These are phyloP conservation scores for Leuctra nigra DNA, from an alignment of 2,888 invertebrate species.

Conservation along the genomic window DNA sequence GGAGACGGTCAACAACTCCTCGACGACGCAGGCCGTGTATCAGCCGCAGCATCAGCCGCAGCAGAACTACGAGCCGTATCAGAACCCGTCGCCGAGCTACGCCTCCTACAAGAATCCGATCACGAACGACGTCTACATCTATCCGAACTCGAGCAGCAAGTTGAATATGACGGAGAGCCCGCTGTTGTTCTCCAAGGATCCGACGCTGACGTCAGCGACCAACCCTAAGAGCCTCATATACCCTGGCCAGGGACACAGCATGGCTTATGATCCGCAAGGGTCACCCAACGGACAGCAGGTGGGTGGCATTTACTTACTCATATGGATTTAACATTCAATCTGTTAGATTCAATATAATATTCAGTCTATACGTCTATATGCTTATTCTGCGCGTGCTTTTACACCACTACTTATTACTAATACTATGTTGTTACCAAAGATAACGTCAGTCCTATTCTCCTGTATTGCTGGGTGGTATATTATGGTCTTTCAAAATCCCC, in stretches of 20 bases:
- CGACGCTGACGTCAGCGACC: conserved; percentile 56
- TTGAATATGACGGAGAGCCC: conserved; percentile 42
- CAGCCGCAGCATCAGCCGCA: conserved; percentile 35
- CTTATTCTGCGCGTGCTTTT: too few species aligned
- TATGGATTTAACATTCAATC: too few species aligned
- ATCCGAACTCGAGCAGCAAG: conserved; percentile 37
- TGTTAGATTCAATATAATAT: too few species aligned
- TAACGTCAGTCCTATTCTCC: too few species aligned
- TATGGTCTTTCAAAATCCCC: too few species aligned
- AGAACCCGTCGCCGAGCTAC: conserved; percentile 2
- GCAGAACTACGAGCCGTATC: background rate
- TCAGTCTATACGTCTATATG: too few species aligned
- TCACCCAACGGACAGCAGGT: conserved; percentile 54
- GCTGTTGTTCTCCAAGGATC: conserved; percentile 55
- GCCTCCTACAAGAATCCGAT: conserved; percentile 25
- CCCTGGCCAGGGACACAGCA: conserved; percentile 36
- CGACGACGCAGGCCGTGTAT: conserved; percentile 38
- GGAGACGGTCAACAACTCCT: conserved; percentile 52
- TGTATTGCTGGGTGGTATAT: too few species aligned
- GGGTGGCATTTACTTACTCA: too few species aligned
- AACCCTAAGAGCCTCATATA: conserved; percentile 39
- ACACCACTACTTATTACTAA: too few species aligned
- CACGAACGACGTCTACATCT: conserved; percentile 26
- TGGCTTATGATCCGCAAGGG: conserved; percentile 47
- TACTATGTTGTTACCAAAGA: too few species aligned